phyloP scores from a whole-genome alignment of 2,797 vertebrate species.

The Phalanger gymnotis region DNA sequence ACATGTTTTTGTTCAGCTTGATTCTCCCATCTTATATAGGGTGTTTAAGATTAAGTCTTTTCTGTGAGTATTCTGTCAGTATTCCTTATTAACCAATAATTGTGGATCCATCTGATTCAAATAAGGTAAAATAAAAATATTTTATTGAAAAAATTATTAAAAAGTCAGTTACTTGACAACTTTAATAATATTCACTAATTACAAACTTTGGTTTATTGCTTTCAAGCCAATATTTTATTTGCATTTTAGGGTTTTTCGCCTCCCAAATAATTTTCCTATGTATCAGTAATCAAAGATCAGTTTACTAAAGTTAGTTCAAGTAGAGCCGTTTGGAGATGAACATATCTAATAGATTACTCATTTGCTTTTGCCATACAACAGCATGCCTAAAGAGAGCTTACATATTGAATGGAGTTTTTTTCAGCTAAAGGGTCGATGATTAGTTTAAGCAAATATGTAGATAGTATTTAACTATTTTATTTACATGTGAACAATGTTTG shows the following conservation, averaged over 20 bases:
- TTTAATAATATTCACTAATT: background rate
- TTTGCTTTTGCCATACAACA: background rate
- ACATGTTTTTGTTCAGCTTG: background rate
- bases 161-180: background rate
- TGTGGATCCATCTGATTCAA: background rate
- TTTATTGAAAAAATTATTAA: background rate
- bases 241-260: background rate
- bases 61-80: background rate
- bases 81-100: background rate
- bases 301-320: conserved; percentile 50
- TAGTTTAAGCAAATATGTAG: conserved; percentile 30
- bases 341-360: background rate
- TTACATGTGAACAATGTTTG: background rate
- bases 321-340: conserved; percentile 29
- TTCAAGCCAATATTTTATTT: background rate
- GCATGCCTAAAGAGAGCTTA: background rate
- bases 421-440: conserved; percentile 1
- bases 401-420: conserved; percentile 21
- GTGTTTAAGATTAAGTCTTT: background rate
- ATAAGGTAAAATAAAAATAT: background rate
- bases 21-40: background rate
- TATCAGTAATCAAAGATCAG: background rate
- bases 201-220: background rate
- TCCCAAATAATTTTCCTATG: background rate
- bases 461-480: conserved; percentile 32